Evolutionary conservation across 2,113 vertebrate genomes (phyloP), one percentile per base, ranked within the genome.

Genomic region (Serinus canaria): DNA sequence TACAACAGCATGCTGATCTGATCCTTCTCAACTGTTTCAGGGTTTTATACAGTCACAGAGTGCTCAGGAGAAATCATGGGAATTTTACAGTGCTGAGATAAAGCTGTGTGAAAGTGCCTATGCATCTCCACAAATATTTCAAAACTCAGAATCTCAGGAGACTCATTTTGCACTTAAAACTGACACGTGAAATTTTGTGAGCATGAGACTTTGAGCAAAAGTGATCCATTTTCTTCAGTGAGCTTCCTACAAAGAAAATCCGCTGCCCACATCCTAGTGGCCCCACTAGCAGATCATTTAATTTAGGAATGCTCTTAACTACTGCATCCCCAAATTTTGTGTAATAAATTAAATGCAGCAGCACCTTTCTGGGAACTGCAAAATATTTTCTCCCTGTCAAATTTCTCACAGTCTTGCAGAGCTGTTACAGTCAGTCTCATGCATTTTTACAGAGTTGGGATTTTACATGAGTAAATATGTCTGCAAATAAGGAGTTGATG

Each of bases 101-200:
- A 85, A 89, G 59, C 63, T 91, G 74, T 92, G 82, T 85, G 72
- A 94, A 95, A 94, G 43, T 46, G 31, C 50, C 75, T 44, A 63
- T 70, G 56, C 60, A 60, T 88, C 68, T 83, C 75, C 50, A 80
- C 49, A 92, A 80, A 73, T 67, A 83, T 83, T 80, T 80, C 35
- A 83, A 80, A 95, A 67, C 64, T 30, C 35, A 56, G 37, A 70
- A 60, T 83, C 94, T 83, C 93, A 67, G 59, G 79, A 90, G 93
- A 88, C 68, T 90, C 68, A 52, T 83, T 94, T 95, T 96, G 97
- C 97, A 97, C 97, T 97, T 95, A 97, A 96, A 98, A 98, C 95
- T 94, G 92, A 95, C 95, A 97, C 44, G 6, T 77, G 94, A 94
- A 94, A 97, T 97, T 97, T 95, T 67, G 63, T 63, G 67, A 87